Evolutionary conservation across 2,113 vertebrate genomes (phyloP), one percentile per base, ranked within the genome.

Genomic region (Oreochromis niloticus): DNA sequence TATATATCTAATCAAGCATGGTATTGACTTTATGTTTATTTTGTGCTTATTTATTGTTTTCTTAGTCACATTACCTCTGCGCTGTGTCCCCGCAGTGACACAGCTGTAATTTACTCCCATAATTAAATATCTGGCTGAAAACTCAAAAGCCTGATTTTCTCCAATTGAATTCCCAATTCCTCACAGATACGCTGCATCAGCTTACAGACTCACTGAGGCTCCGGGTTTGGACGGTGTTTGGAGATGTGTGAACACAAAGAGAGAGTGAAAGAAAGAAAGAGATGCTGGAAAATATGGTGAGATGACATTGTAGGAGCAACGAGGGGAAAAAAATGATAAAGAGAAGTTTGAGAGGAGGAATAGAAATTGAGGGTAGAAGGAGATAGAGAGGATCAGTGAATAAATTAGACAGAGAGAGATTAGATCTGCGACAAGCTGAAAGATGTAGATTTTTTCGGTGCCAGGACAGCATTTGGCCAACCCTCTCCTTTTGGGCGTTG

Each of bases 81-180:
- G 55, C 88, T 68, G 85, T 56, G 89, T 82, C 91, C 90, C 92
- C 13, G 82, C 86, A 87, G 94, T 59, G 86, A 87, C 92, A 88
- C 84, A 83, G 94, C 87, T 68, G 89, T 92, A 88, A 94, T 94
- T 93, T 87, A 93, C 61, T 86, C 84, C 82, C 81, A 86, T 94
- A 93, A 94, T 94, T 94, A 95, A 95, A 95, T 94, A 95, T 93
- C 91, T 94, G 94, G 88, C 92, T 91, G 88, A 87, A 92, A 94
- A 93, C 90, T 87, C 90, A 85, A 95, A 94, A 91, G 91, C 88
- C 63, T 86, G 88, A 91, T 95, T 95, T 94, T 93, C 91, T 93
- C 80, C 91, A 93, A 95, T 93, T 94, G 92, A 93, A 94, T 95
- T 94, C 87, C 88, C 88, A 92, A 95, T 94, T 95, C 82, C 93